phyloP scores from a whole-genome alignment of 2,888 invertebrate genomes.

The Nemotelus nigrinus region DNA sequence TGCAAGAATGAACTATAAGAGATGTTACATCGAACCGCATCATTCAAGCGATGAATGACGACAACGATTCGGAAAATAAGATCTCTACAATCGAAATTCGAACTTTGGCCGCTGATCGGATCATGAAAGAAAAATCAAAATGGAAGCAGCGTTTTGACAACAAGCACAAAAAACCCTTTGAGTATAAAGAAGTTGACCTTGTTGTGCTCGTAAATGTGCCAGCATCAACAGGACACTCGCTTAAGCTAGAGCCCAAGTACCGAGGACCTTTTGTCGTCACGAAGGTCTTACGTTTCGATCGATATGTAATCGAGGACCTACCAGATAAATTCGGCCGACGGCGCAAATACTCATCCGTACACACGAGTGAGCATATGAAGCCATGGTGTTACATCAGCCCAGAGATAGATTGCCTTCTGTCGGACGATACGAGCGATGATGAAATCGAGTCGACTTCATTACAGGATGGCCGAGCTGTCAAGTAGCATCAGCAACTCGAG shows the following conservation, averaged over 20 bases:
- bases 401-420: neutral
- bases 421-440: no score
- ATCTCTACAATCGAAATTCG: neutral
- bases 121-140: constrained; percentile 45
- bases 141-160: constrained; percentile 52
- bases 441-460: no score
- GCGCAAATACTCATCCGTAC: constrained; percentile 51
- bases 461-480: constrained; percentile 30
- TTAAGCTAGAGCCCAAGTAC: constrained; percentile 52
- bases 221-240: constrained; percentile 48
- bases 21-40: neutral
- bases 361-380: constrained; percentile 51
- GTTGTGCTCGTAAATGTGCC: constrained; percentile 48
- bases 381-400: constrained; percentile 48
- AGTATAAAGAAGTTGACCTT: constrained; percentile 41
- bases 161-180: constrained; percentile 35
- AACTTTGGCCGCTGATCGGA: constrained; percentile 24
- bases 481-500: no score
- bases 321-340: constrained; percentile 49
- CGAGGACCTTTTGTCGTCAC: constrained; percentile 53
- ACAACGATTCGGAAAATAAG: neutral
- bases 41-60: neutral
- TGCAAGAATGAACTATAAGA: no score
- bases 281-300: constrained; percentile 50
- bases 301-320: constrained; percentile 53